Percentiles rank a stretch among this genome's conserved stretches.
These are phyloP conservation scores for Berghia stephanieae DNA, from an alignment of 1,140 invertebrate species.

Conservation along the genomic window DNA sequence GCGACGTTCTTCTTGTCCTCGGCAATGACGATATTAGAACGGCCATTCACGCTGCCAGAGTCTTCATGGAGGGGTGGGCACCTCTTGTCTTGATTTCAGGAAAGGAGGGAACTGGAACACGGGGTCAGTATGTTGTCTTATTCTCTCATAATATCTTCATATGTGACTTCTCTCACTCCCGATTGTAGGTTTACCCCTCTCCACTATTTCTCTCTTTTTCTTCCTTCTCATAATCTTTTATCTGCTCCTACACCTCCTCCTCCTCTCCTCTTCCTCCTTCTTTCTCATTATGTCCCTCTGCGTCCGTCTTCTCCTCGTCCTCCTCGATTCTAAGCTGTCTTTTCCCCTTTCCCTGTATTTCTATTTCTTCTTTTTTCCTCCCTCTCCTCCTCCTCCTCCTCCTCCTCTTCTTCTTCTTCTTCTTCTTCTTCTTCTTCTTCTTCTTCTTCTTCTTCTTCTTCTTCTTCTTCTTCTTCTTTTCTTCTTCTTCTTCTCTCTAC, in stretches of 20 bases:
- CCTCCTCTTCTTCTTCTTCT: neutral
- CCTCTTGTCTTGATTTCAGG: conserved; percentile 52
- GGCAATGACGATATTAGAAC: conserved; percentile 49
- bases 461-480: neutral
- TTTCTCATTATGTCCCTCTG: neutral
- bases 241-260: neutral
- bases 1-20: conserved; percentile 47
- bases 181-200: neutral
- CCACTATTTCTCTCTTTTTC: neutral
- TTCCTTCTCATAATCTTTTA: neutral
- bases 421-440: neutral
- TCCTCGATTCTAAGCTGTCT: no score
- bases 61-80: conserved; percentile 45
- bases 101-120: conserved; percentile 48
- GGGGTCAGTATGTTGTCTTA: conserved; percentile 43
- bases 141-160: neutral
- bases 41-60: conserved; percentile 43
- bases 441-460: neutral
- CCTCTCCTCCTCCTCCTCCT: neutral
- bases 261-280: neutral
- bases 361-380: neutral
- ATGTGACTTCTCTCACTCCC: neutral
- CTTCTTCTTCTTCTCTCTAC: neutral
- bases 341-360: no score
- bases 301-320: neutral